Conservation (phyloP, 2,797 vertebrate genomes). For the Mormyrops attenuatus region DNA sequence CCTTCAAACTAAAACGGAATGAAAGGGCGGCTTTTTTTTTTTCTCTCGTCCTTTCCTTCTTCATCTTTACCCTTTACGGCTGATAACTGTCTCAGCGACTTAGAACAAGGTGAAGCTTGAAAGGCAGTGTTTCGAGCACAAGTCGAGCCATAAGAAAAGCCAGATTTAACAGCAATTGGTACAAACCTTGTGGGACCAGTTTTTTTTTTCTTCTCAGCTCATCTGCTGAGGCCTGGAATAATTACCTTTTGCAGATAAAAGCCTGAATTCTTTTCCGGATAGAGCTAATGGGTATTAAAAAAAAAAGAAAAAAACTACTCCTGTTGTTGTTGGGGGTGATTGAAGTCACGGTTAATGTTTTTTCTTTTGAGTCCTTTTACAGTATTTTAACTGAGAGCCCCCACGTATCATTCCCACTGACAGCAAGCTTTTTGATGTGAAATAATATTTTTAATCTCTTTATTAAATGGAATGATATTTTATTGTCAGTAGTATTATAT, state of each 20-base stretch:
- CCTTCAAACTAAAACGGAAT: conserved; percentile 34
- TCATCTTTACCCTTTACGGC: conserved; percentile 41
- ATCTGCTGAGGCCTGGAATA: conserved; percentile 63
- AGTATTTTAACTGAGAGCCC: not conserved
- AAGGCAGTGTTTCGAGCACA: conserved; percentile 52
- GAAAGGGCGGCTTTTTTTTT: conserved; percentile 36
- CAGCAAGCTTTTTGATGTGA: conserved; percentile 36
- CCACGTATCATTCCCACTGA: not conserved
- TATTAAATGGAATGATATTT: conserved; percentile 2
- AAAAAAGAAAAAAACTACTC: conserved; percentile 41
- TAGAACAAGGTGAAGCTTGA: conserved; percentile 32
- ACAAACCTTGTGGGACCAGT: conserved; percentile 17
- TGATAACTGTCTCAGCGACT: conserved; percentile 40
- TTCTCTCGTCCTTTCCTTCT: conserved; percentile 34
- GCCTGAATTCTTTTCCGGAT: conserved; percentile 54
- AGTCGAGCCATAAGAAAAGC: conserved; percentile 35
- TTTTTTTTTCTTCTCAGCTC: conserved; percentile 47
- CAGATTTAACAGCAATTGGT: conserved; percentile 8
- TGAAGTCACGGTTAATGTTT: not conserved
- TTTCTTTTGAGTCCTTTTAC: not conserved
- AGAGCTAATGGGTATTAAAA: conserved; percentile 47
- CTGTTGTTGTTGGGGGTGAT: conserved; percentile 7
- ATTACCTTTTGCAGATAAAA: conserved; percentile 58
- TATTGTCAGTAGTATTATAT: not conserved
- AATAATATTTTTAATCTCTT: not conserved